Evolutionary conservation across 1,140 invertebrate species (phyloP), one percentile per base, ranked within the genome.

Genomic region (Xylocopa sonorina): DNA sequence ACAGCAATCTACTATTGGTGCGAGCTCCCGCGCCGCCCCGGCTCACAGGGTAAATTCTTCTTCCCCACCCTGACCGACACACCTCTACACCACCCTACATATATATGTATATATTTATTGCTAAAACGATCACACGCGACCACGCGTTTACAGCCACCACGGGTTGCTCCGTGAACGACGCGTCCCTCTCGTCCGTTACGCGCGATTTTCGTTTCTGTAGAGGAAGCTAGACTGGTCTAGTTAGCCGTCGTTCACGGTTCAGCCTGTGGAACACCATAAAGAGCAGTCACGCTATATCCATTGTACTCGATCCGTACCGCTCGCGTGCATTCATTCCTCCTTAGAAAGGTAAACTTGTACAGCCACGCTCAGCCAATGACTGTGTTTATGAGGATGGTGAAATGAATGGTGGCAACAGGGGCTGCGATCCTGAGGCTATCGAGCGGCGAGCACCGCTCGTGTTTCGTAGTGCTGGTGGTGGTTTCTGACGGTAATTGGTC

Each of bases 1-100:
- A 97, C 96, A 38, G 95, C 95, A 84, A 96, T 97, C 91, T 96
- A 96, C 94, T 97, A 97, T 92, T 97, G 96, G 96, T 97, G 96
- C 93, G 96, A 97, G 89, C 90, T 93, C 84, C 92, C 92, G 84
- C 90, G 91, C 87, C 91, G 91, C 88, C 91, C 91, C 91, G 91
- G 92, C 89, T 93, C 91, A 89, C 92, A 93, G 92, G 92, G 92
- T 93, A 93, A 93, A 86, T 80, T 86, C 72, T 88, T 80, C 79
- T 87, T 87, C 78, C 84, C 81, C n/a, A n/a, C 80, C 34, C 62
- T 24, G 27, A n/a, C 32, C 58, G 38, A 72, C 41, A 75, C 46
- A 24, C 27, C 32, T 32, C 46, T 27, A 62, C 46, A 64, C 51
- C 62, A 43, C 34, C 53, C 14, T 27, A 34, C 62, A 50, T 21